These are phyloP conservation scores for Karalla daura DNA, from an alignment of 2,797 vertebrate species.

Conservation along the genomic window DNA sequence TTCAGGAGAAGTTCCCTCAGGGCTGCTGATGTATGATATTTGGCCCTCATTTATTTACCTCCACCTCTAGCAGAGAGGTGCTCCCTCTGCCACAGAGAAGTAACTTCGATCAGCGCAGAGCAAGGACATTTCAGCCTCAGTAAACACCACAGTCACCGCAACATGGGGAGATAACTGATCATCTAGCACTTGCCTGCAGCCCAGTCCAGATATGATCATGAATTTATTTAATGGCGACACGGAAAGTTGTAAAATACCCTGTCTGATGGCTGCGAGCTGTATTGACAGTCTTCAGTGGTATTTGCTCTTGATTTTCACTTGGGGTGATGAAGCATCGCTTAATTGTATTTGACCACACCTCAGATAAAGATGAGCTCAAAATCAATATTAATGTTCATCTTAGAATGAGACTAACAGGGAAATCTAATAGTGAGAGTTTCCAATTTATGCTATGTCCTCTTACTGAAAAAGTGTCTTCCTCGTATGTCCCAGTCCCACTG, in stretches of 20 bases:
- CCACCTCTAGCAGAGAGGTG: conserved; percentile 32
- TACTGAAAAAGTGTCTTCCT: background rate
- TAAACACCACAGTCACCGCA: conserved; percentile 40
- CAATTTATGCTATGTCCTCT: background rate
- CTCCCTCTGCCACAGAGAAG: conserved; percentile 41
- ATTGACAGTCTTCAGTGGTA: background rate
- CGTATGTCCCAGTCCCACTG: background rate
- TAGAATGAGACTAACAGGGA: conserved; percentile 6
- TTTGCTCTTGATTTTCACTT: conserved; percentile 15
- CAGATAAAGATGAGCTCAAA: background rate
- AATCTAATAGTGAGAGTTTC: background rate
- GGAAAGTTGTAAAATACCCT: conserved; percentile 12
- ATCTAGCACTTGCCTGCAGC: conserved; percentile 32
- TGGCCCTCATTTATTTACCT: conserved; percentile 51
- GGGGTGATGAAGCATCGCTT: conserved; percentile 10
- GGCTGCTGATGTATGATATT: conserved; percentile 43
- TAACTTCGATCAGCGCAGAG: conserved; percentile 49
- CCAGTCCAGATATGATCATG: conserved; percentile 47
- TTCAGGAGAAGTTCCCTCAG: conserved; percentile 14
- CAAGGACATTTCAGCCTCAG: conserved; percentile 46
- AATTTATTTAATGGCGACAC: conserved; percentile 29
- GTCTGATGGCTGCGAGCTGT: conserved; percentile 16
- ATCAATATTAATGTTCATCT: conserved; percentile 21
- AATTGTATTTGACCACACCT: conserved; percentile 18
- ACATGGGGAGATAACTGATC: conserved; percentile 38